phyloP scores from a whole-genome alignment of 30 jellyfish, hydroid and myxozoan genomes.

The Pelagia noctiluca region DNA sequence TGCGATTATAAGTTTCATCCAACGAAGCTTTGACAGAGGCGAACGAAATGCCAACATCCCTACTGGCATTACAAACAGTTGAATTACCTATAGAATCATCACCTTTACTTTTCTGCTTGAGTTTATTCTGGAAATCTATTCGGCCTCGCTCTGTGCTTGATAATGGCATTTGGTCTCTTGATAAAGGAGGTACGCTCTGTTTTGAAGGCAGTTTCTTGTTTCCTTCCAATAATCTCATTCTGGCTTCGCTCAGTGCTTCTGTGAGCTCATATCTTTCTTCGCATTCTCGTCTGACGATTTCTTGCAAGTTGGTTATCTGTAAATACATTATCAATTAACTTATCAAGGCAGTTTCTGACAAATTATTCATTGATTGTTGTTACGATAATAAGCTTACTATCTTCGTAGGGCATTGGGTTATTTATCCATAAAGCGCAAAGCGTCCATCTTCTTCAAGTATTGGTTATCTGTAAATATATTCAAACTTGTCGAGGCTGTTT shows the following conservation, averaged over 20 bases:
- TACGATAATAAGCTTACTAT: no score
- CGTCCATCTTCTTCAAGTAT: no score
- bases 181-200: neutral
- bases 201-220: slow-evolving; percentile 12
- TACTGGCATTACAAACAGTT: slow-evolving; percentile 23
- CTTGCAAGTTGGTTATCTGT: slow-evolving; percentile 81
- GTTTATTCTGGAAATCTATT: slow-evolving; percentile 2
- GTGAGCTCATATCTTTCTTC: slow-evolving; percentile 95
- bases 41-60: slow-evolving; percentile 29
- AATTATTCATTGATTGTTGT: neutral
- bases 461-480: no score
- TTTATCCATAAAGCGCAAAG: no score
- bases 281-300: slow-evolving; percentile 93
- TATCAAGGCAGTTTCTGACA: neutral
- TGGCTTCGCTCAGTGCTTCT: slow-evolving; percentile 87
- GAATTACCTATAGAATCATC: slow-evolving; percentile 1
- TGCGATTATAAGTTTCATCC: slow-evolving; percentile 44
- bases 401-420: neutral
- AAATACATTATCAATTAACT: neutral
- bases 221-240: slow-evolving; percentile 69
- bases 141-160: slow-evolving; percentile 36
- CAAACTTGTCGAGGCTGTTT: no score
- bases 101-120: slow-evolving; percentile 16
- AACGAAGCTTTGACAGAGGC: neutral
- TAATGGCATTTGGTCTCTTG: slow-evolving; percentile 30